These are phyloP conservation scores for Centropristis striata DNA, from an alignment of 2,113 vertebrate species.

Conservation along the genomic window DNA sequence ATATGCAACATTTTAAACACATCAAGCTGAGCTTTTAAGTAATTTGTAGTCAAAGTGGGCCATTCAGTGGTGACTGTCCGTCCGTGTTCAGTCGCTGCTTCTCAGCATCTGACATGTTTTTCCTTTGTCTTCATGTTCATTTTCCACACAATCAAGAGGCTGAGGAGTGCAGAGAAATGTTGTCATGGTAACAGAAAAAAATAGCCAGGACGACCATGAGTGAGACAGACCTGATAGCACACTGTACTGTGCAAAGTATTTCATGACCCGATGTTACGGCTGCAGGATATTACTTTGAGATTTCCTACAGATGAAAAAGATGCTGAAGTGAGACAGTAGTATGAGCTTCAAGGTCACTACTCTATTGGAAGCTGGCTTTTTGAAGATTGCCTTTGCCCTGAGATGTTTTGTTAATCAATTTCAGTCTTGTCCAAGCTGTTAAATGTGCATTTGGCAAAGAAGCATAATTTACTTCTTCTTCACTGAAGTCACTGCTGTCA, in stretches of 20 bases:
- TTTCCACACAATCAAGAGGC: constrained; percentile 68
- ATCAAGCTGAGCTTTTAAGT: constrained; percentile 41
- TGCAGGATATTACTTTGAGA: constrained; percentile 58
- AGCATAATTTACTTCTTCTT: constrained; percentile 18
- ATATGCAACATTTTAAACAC: constrained; percentile 49
- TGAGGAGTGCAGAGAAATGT: constrained; percentile 65
- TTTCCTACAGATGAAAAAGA: constrained; percentile 35
- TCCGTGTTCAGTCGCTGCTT: constrained; percentile 47
- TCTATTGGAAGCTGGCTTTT: constrained; percentile 20
- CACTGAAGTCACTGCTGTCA: constrained; percentile 34
- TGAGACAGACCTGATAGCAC: constrained; percentile 57
- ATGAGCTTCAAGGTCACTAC: constrained; percentile 23
- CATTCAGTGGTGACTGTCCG: constrained; percentile 42
- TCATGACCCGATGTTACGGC: constrained; percentile 56
- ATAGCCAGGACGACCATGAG: constrained; percentile 72
- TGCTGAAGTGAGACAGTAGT: background rate
- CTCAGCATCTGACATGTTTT: constrained; percentile 66
- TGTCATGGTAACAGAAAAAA: constrained; percentile 74
- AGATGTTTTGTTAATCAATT: constrained; percentile 18
- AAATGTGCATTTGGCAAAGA: constrained; percentile 33
- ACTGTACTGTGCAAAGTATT: constrained; percentile 49
- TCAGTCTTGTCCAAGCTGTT: constrained; percentile 22
- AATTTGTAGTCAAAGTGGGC: constrained; percentile 55
- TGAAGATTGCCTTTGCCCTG: constrained; percentile 11
- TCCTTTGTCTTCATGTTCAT: constrained; percentile 68